These are phyloP conservation scores for Nesospiza acunhae DNA, from an alignment of 2,113 vertebrate genomes.

Conservation along the genomic window DNA sequence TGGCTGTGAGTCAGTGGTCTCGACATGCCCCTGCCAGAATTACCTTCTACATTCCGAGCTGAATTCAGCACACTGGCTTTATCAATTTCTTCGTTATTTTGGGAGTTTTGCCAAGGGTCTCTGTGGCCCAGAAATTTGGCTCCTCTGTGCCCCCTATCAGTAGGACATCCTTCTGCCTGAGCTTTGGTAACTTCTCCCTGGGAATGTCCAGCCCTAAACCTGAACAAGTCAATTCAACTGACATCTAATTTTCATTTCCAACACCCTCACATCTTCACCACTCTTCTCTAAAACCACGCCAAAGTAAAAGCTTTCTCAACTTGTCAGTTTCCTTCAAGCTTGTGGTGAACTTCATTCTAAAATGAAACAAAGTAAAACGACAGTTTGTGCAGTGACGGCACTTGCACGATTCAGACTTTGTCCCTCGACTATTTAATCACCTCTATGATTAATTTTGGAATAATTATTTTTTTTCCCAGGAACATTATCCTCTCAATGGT, in stretches of 20 bases:
- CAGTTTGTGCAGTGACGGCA: not conserved
- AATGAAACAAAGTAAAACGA: not conserved
- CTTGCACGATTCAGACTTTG: not conserved
- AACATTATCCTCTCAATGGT: not conserved
- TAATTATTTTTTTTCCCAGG: not conserved
- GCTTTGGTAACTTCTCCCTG: not conserved
- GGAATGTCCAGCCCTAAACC: not conserved
- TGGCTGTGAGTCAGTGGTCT: not conserved
- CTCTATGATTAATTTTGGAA: not conserved
- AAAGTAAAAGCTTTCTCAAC: not conserved
- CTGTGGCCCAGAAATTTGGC: not conserved
- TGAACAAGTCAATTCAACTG: not conserved
- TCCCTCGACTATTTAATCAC: not conserved
- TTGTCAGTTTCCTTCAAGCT: not conserved
- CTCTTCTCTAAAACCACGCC: not conserved
- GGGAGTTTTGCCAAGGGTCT: not conserved
- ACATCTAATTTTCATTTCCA: not conserved
- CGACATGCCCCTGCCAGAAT: rapidly evolving
- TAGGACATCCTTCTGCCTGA: not conserved
- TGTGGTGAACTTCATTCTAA: not conserved
- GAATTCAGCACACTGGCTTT: not conserved
- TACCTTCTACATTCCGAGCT: not conserved
- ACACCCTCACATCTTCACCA: not conserved
- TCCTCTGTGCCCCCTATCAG: not conserved
- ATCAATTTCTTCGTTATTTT: not conserved